phyloP scores from a whole-genome alignment of 2,797 vertebrate genomes.

The Acropternis orthonyx region DNA sequence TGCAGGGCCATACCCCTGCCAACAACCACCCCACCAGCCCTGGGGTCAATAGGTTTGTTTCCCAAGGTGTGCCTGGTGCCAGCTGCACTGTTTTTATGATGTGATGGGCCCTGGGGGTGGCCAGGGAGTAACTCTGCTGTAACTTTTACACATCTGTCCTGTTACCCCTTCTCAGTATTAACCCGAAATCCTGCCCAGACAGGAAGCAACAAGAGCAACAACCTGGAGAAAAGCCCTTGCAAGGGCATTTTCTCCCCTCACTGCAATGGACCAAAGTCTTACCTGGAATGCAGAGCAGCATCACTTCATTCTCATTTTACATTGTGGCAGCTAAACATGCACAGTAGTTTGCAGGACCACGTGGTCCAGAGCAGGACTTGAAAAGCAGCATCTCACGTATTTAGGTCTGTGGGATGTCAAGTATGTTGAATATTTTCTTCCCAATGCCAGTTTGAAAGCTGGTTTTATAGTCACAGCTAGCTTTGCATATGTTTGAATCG shows the following conservation, averaged over 20 bases:
- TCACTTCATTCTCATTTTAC: not conserved
- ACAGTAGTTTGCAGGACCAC: accelerated
- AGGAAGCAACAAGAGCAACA: not conserved
- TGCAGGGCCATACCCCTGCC: accelerated
- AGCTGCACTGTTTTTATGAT: not conserved
- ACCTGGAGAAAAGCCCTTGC: not conserved
- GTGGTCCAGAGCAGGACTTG: not conserved
- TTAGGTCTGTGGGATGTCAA: not conserved
- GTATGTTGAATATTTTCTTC: not conserved
- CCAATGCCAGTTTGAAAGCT: not conserved
- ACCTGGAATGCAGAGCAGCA: not conserved
- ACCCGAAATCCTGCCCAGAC: not conserved
- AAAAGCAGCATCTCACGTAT: not conserved
- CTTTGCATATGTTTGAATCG: not conserved
- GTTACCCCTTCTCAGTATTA: not conserved
- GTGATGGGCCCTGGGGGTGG: not conserved
- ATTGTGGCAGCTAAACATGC: not conserved
- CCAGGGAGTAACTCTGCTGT: not conserved
- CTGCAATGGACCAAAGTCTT: not conserved
- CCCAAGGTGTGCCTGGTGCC: not conserved
- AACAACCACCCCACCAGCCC: not conserved
- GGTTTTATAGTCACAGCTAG: not conserved
- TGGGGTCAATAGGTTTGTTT: not conserved
- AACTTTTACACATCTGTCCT: not conserved
- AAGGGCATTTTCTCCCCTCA: not conserved